These are phyloP conservation scores for Steatocranus sp. DNA, from an alignment of 2,797 vertebrate species.

Conservation along the genomic window DNA sequence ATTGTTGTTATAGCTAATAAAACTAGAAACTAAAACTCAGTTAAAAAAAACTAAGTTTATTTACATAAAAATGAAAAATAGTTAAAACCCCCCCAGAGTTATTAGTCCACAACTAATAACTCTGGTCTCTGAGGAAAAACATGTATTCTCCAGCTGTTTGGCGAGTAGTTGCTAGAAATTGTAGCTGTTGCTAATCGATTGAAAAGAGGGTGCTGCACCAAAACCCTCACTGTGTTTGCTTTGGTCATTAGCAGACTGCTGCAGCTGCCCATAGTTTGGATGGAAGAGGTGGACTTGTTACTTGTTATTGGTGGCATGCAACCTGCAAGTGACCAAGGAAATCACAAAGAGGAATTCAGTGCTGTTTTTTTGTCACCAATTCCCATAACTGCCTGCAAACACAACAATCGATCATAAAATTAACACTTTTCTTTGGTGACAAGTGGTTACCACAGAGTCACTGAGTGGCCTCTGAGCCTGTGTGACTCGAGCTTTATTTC, in stretches of 20 bases:
- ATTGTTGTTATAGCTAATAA: not conserved
- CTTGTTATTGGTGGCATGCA: not conserved
- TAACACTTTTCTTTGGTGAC: not conserved
- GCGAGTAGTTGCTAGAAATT: not conserved
- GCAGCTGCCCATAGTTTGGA: not conserved
- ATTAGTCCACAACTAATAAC: not conserved
- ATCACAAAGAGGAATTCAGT: not conserved
- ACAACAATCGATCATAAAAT: not conserved
- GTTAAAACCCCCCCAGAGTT: accelerated
- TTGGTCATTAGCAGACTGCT: not conserved
- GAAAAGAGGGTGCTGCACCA: not conserved
- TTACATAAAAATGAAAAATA: not conserved
- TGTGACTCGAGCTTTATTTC: not conserved
- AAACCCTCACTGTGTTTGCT: not conserved
- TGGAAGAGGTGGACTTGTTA: not conserved
- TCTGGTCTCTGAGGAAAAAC: not conserved
- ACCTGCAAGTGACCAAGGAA: not conserved
- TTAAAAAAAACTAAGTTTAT: not conserved
- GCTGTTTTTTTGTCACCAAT: not conserved
- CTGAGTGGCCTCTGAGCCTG: not conserved
- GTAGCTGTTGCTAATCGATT: not conserved
- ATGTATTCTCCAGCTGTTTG: not conserved
- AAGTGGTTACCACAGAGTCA: not conserved
- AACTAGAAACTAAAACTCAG: not conserved
- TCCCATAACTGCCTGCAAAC: not conserved